Evolutionary conservation across 64 coral and sea anemone genomes (phyloP).

Genomic region (Hydrozoanthus tunicans): DNA sequence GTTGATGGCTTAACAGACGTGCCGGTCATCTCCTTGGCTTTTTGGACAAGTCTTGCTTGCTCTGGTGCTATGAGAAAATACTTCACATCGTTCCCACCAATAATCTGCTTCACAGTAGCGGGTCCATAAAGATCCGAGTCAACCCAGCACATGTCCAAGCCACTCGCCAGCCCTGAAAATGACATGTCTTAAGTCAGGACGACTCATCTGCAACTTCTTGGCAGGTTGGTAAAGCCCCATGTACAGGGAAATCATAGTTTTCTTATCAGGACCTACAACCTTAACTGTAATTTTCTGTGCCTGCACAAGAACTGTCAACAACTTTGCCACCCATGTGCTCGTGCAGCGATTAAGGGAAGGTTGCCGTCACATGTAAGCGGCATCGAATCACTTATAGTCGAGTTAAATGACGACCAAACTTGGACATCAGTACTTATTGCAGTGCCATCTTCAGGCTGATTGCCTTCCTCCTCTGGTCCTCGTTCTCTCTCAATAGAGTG

Average conservation of each 20-base stretch:
- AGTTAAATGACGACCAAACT: constrained; percentile 52
- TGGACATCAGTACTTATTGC: background rate
- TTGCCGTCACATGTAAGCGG: constrained; percentile 26
- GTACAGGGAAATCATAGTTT: constrained; percentile 34
- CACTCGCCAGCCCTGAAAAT: background rate
- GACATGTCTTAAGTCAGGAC: background rate
- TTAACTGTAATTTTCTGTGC: constrained; percentile 28
- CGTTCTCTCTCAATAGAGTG: background rate
- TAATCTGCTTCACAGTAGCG: constrained; percentile 53
- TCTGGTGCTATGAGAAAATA: background rate
- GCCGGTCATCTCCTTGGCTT: background rate
- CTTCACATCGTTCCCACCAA: constrained; percentile 54
- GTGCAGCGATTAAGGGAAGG: constrained; percentile 24
- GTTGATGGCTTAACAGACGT: background rate
- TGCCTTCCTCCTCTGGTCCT: constrained; percentile 20
- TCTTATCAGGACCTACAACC: constrained; percentile 14
- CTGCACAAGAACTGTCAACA: constrained; percentile 46
- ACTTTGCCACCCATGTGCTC: constrained; percentile 45
- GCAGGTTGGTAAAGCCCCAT: constrained; percentile 31
- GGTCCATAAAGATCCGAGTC: constrained; percentile 58
- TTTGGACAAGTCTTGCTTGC: background rate
- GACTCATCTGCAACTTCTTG: constrained; percentile 40
- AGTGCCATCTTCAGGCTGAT: background rate
- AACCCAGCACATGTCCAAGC: constrained; percentile 39
- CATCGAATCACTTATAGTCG: constrained; percentile 2